Percentiles rank a stretch among this genome's conserved stretches.
Conservation (phyloP, 1,140 invertebrate genomes). For the Drosophila azteca region DNA sequence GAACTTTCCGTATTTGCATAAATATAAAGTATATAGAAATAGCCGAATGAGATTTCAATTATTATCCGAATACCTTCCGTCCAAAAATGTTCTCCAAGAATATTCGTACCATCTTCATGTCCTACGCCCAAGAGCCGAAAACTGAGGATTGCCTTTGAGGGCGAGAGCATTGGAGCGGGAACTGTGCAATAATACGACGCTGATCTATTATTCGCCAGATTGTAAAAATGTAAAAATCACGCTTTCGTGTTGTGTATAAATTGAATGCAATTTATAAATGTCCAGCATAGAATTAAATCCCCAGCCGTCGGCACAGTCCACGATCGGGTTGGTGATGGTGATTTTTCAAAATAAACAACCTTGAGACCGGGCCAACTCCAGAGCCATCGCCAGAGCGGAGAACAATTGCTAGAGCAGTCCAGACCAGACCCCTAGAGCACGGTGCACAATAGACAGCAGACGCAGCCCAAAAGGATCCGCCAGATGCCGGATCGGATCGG, state of each 20-base stretch:
- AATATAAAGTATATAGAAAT: no score
- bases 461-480: conserved; percentile 46
- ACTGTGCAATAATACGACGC: conserved; percentile 67
- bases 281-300: conserved; percentile 79
- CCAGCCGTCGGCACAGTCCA: conserved; percentile 66
- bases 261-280: conserved; percentile 82
- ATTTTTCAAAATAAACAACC: conserved; percentile 82
- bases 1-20: no score
- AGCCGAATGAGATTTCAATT: no score
- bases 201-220: conserved; percentile 81
- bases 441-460: conserved; percentile 66
- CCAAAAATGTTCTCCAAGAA: neutral
- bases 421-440: no score
- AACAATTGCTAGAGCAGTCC: conserved; percentile 41
- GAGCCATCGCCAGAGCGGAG: conserved; percentile 32
- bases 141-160: conserved; percentile 7
- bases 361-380: conserved; percentile 61
- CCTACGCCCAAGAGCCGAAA: conserved; percentile 12
- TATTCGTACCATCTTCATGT: conserved; percentile 12
- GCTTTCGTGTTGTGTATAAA: conserved; percentile 82
- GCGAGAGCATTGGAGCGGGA: conserved; percentile 19
- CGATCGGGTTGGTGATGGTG: conserved; percentile 64
- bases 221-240: conserved; percentile 82
- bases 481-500: conserved; percentile 51
- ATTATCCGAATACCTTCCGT: neutral